Evolutionary conservation across 2,113 vertebrate species (phyloP).

Genomic region (Dendrocopos noguchii): DNA sequence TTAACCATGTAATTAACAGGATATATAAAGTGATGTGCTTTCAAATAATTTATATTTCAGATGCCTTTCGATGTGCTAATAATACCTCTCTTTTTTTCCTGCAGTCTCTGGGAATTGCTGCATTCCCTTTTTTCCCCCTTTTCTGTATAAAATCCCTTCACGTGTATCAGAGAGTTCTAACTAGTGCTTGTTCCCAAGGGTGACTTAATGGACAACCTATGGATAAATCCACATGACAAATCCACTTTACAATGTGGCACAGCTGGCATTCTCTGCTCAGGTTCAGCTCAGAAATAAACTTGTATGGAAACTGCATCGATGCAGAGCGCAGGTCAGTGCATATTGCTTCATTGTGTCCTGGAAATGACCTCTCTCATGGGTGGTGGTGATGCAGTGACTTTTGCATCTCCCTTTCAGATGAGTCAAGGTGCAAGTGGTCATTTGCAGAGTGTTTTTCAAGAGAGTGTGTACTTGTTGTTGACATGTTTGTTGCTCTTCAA

Average conservation of each 20-base stretch:
- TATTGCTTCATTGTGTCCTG: conserved; percentile 39
- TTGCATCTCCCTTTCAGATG: not conserved
- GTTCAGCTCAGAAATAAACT: conserved; percentile 36
- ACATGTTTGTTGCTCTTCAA: not conserved
- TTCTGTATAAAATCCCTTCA: conserved; percentile 34
- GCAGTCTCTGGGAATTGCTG: conserved; percentile 8
- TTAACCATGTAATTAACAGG: conserved; percentile 60
- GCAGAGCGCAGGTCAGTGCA: conserved; percentile 18
- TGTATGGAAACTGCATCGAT: not conserved
- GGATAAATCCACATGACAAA: conserved; percentile 72
- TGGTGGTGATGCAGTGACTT: not conserved
- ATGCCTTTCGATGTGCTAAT: conserved; percentile 28
- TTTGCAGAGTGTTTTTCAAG: not conserved
- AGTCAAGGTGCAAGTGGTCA: not conserved
- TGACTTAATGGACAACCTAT: conserved; percentile 72
- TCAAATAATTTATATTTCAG: conserved; percentile 56
- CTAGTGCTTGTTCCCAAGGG: conserved; percentile 66
- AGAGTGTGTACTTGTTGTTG: not conserved
- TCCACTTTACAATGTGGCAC: conserved; percentile 43
- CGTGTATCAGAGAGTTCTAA: conserved; percentile 57
- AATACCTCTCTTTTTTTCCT: conserved; percentile 16
- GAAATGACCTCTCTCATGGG: not conserved
- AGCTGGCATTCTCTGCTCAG: conserved; percentile 43
- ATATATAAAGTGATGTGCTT: conserved; percentile 36
- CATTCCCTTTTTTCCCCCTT: not conserved